phyloP scores from a whole-genome alignment of 2,888 invertebrate genomes.

The Eulithis prunata region DNA sequence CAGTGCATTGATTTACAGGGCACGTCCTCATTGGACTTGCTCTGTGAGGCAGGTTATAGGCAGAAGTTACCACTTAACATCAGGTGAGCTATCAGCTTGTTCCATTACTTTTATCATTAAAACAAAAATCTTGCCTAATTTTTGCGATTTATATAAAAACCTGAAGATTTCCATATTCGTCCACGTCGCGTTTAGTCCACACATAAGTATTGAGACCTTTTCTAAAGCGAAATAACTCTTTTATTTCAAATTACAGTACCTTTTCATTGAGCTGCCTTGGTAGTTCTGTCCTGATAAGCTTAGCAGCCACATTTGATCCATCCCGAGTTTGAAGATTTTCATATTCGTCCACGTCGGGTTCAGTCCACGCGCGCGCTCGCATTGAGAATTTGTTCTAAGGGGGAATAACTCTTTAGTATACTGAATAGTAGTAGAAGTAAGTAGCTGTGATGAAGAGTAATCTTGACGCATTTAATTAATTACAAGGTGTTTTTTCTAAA shows the following conservation, averaged over 20 bases:
- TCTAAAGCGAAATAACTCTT: background rate
- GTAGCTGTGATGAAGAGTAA: constrained; percentile 31
- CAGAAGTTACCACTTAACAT: too few relatives aligned
- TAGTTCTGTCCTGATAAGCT: constrained; percentile 63
- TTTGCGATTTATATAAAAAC: too few relatives aligned
- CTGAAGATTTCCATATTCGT: too few relatives aligned
- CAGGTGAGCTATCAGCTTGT: too few relatives aligned
- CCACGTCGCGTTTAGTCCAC: too few relatives aligned
- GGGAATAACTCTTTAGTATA: constrained; percentile 16
- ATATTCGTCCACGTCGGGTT: constrained; percentile 77
- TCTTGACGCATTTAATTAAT: background rate
- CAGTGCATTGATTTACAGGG: too few relatives aligned
- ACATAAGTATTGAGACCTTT: too few relatives aligned
- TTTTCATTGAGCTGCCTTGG: constrained; percentile 60
- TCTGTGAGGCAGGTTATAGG: too few relatives aligned
- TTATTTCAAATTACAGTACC: constrained; percentile 47
- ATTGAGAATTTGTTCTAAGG: constrained; percentile 91
- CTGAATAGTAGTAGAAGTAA: constrained; percentile 7
- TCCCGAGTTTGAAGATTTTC: constrained; percentile 59
- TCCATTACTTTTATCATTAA: too few relatives aligned
- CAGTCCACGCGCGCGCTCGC: constrained; percentile 92
- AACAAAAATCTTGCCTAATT: too few relatives aligned
- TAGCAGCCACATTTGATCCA: constrained; percentile 62
- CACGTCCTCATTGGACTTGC: too few relatives aligned
- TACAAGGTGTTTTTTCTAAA: too few relatives aligned